Evolutionary conservation across 2,113 vertebrate species (phyloP), one percentile per base, ranked within the genome.

Genomic region (Tenebrosternarchus preto): DNA sequence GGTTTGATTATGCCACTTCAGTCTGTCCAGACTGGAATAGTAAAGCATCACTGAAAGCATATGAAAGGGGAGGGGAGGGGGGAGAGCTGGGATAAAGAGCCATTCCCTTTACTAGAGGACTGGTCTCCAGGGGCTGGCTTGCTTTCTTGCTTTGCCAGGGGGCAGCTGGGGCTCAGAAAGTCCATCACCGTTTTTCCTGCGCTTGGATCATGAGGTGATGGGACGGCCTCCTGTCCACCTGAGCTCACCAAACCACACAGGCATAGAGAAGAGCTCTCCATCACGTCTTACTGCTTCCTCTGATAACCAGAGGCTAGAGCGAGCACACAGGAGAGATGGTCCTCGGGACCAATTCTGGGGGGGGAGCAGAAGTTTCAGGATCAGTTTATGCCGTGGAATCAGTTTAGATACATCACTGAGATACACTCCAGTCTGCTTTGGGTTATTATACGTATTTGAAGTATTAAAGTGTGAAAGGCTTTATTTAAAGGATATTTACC

Each of bases 171-270:
- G 80, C 31, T 66, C 39, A 71, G 60, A 63, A 39, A 71, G 39
- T 46, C 80, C 57, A 77, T 82, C 73, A 76, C 57, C 76, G 73
- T 24, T 20, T 24, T 71, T 53, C 39, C 33, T 70, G 27, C 27
- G 64, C 67, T 55, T 71, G 39, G 68, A 70, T 63, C 68, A 20
- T 77, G 29, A 70, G 27, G 53, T 76, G 80, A 82, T 82, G 57
- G 60, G 76, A 76, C 22, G 31, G 36, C 17, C 43, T 61, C 33
- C 73, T 63, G 39, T 64, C 57, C 46, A 64, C 64, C 67, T 82
- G 73, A 33, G 74, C 66, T 76, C 64, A 33, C n/a, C 20, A 22
- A n/a, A 1, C 24, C 31, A 76, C 71, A 66, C 56, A 76, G 63
- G 55, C 66, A 53, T 67, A 67, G 70, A 74, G 73, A 70, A 60